Evolutionary conservation across 1,140 invertebrate genomes (phyloP).

Genomic region (Cryptotermes secundus): DNA sequence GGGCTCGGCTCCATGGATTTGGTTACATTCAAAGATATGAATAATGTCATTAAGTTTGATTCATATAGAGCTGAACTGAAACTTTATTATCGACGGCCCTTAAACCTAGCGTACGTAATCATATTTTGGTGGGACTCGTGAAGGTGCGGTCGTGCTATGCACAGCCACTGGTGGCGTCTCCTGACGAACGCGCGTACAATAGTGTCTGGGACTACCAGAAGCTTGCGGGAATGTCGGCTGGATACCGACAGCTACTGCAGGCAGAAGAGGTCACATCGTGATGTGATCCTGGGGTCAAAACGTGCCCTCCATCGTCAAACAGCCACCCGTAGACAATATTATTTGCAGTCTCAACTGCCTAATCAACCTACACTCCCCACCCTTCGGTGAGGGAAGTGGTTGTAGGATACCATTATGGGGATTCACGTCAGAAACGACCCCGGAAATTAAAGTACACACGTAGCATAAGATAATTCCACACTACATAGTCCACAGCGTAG

Average conservation of each 20-base stretch:
- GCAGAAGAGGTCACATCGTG: not conserved
- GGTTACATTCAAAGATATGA: too few species aligned
- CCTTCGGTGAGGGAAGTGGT: not conserved
- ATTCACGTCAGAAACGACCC: too few species aligned
- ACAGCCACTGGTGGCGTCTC: not conserved
- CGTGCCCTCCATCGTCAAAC: conserved; percentile 1
- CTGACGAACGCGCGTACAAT: not conserved
- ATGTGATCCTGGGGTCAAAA: not conserved
- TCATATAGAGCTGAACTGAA: too few species aligned
- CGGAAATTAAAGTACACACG: too few species aligned
- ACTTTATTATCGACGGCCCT: too few species aligned
- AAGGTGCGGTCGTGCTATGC: too few species aligned
- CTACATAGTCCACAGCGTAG: too few species aligned
- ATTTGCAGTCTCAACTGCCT: not conserved
- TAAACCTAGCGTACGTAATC: too few species aligned
- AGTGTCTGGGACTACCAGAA: not conserved
- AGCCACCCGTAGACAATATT: not conserved
- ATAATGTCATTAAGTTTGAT: too few species aligned
- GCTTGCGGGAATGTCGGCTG: not conserved
- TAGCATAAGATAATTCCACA: too few species aligned
- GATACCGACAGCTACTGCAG: conserved; percentile 17
- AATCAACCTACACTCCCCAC: not conserved
- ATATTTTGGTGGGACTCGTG: too few species aligned
- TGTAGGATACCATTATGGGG: not conserved
- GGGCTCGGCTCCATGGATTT: too few species aligned